These are phyloP conservation scores for Lordiphosa mommai DNA, from an alignment of 1,140 invertebrate species.

Conservation along the genomic window DNA sequence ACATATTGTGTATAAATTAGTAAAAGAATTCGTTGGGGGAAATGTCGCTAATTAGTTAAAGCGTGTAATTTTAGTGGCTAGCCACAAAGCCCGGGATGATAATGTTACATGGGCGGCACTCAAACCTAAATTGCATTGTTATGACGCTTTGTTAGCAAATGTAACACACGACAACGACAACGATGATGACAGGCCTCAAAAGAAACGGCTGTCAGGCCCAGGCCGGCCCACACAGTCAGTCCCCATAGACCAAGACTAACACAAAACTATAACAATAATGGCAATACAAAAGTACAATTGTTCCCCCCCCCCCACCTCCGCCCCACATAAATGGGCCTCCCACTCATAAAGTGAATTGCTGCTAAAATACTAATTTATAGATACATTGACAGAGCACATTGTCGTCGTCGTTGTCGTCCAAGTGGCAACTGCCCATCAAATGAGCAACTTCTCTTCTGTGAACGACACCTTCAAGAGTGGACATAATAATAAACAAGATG, in stretches of 20 bases:
- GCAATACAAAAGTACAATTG: slow-evolving; percentile 61
- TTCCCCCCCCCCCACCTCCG: slow-evolving; percentile 3
- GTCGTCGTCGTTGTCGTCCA: slow-evolving; percentile 21
- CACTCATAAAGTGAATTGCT: slow-evolving; percentile 57
- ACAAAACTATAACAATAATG: slow-evolving; percentile 68
- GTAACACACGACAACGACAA: slow-evolving; percentile 42
- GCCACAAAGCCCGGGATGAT: slow-evolving; percentile 29
- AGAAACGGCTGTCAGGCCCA: slow-evolving; percentile 45
- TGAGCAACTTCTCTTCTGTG: slow-evolving; percentile 60
- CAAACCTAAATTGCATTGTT: slow-evolving; percentile 46
- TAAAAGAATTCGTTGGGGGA: slow-evolving; percentile 24
- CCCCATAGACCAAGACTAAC: slow-evolving; percentile 12
- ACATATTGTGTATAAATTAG: slow-evolving; percentile 56
- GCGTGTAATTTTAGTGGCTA: slow-evolving; percentile 68
- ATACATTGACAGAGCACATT: slow-evolving; percentile 62
- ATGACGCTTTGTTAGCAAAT: slow-evolving; percentile 15
- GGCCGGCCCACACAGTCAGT: slow-evolving; percentile 9
- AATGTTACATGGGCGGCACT: slow-evolving; percentile 19
- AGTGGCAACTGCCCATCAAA: slow-evolving; percentile 56
- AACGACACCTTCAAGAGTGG: slow-evolving; percentile 59
- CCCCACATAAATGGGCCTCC: slow-evolving; percentile 7
- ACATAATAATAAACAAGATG: slow-evolving; percentile 72
- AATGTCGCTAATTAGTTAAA: slow-evolving; percentile 61
- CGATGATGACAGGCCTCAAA: slow-evolving; percentile 19
- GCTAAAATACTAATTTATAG: slow-evolving; percentile 76